Conservation (phyloP, 2,888 invertebrate genomes). For the Andrena haemorrhoa region DNA sequence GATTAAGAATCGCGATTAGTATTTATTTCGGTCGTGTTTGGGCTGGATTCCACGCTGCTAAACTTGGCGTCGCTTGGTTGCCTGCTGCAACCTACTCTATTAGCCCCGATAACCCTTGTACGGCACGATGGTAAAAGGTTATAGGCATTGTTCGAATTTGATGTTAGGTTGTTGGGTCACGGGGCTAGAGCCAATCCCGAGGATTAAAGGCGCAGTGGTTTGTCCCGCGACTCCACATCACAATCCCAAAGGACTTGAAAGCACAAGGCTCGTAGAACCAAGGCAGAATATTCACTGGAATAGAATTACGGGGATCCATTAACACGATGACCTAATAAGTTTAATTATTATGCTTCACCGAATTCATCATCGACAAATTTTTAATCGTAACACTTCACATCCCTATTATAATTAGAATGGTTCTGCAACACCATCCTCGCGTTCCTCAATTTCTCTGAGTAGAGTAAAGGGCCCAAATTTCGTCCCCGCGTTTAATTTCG, state of each 20-base stretch:
- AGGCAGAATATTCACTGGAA: not conserved
- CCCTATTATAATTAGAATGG: too few species aligned
- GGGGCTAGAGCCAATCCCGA: conserved; percentile 40
- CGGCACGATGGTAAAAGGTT: conserved; percentile 69
- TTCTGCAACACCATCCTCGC: not conserved
- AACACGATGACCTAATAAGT: not conserved
- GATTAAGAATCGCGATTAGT: conserved; percentile 83
- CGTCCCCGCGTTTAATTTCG: too few species aligned
- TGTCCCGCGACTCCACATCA: not conserved
- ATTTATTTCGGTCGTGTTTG: conserved; percentile 83
- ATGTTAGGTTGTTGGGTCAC: conserved; percentile 41
- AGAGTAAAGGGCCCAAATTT: not conserved
- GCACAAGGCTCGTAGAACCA: not conserved
- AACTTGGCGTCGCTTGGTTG: conserved; percentile 80
- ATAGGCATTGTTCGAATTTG: conserved; percentile 65
- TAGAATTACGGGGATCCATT: not conserved
- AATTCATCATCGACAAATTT: too few species aligned
- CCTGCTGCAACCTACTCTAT: conserved; percentile 82
- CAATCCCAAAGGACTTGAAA: not conserved
- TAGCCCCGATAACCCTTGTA: conserved; percentile 81
- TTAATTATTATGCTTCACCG: not conserved
- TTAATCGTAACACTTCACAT: too few species aligned
- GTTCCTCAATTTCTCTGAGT: not conserved
- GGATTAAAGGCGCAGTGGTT: conserved; percentile 38
- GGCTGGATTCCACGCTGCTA: conserved; percentile 80